A percentile compares a stretch with the other conserved stretches of the same genome.
Evolutionary conservation across 2,888 invertebrate species (phyloP).

Genomic region (Drosophila yooni): DNA sequence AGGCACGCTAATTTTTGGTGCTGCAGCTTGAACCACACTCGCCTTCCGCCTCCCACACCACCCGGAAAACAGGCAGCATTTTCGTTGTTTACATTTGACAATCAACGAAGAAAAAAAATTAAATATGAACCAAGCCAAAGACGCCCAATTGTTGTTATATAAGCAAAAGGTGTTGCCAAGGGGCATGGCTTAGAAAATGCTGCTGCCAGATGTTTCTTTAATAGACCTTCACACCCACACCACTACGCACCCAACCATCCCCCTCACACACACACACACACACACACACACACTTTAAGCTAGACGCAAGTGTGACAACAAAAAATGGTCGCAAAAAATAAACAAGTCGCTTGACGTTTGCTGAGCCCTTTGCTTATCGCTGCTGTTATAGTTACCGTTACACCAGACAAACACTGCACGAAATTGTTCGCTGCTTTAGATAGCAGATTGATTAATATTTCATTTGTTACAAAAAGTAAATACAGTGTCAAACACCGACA

Average conservation of each 20-base stretch:
- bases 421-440: conserved; percentile 17
- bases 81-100: conserved; percentile 62
- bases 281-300: conserved; percentile 25
- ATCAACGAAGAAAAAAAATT: conserved; percentile 15
- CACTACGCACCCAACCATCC: neutral
- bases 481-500: neutral
- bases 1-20: conserved; percentile 65
- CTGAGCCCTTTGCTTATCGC: conserved; percentile 68
- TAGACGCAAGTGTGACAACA: conserved; percentile 60
- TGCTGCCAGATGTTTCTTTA: conserved; percentile 73
- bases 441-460: neutral
- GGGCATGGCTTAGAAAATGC: conserved; percentile 51
- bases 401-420: conserved; percentile 44
- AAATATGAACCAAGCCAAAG: conserved; percentile 34
- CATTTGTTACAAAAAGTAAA: neutral
- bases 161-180: conserved; percentile 45
- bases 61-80: conserved; percentile 28
- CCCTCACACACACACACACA: conserved; percentile 3
- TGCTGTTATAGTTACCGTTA: conserved; percentile 60
- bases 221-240: conserved; percentile 49
- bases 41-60: neutral
- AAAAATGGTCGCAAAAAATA: conserved; percentile 64
- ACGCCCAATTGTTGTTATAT: conserved; percentile 44
- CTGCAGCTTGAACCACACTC: conserved; percentile 40
- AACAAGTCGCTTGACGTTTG: conserved; percentile 62